Base-by-base conservation (phyloP, 2,888 invertebrate species). In the Agonopterix heracliana region DNA sequence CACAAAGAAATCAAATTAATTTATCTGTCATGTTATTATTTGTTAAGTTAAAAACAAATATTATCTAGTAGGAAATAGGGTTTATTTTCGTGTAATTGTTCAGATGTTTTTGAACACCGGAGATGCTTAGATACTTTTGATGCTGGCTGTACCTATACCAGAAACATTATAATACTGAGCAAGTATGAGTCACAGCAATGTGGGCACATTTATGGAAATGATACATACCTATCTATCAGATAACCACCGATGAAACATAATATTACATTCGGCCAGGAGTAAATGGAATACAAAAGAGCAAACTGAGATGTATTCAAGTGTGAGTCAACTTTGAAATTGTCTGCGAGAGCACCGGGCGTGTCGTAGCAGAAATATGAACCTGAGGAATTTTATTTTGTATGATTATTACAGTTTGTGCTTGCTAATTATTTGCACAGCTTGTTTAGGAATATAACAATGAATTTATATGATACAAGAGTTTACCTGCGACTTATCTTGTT, bases 341-440 rank as follows among this genome's bases (percentile, higher is more conserved):
- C 95, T 77, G 97, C 96, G 47, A 99, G 81, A 4, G 98, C 97
- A 48, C 94, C 96, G 5, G 98, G 98, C 78, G 96, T 97, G 79
- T 99, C 99, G 87, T 97, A 99, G 80, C 98, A 98, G 80, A 98
- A 99, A 82, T 97, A 98, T 52, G 97, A 97, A 71, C 98, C 98
- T 98, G 83, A 89, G 91, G 71, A 49, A 57, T 5, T 26, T 26
- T 0, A 26, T 26, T 26, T 26, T 5, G 38, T 10, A 38, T 38
- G 38, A 10, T 10, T 10, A n/a, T 38, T 11, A n/a, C 11, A 38
- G 11, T 38, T 38, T 38, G 38, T 38, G 26, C 26, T 26, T 26
- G 26, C 26, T 26, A 5, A 26, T 26, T 26, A 26, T 26, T 26
- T 26, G 26, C 26, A 26, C 26, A 26, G 26, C 26, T 26, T 26